Base-by-base conservation (phyloP, 2,888 invertebrate species). In the Galerucella pusilla region DNA sequence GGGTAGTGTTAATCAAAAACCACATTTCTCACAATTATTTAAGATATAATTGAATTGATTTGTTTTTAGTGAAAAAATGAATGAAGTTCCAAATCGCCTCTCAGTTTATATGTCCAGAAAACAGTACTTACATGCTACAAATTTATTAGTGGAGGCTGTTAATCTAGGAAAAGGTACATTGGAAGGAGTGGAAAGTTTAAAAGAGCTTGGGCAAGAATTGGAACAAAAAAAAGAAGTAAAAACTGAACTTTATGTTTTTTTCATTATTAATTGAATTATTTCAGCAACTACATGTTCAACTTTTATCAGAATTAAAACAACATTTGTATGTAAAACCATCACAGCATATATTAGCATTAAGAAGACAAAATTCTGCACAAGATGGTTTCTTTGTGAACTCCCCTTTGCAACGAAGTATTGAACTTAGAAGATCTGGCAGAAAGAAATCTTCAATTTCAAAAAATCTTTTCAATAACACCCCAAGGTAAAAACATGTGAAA, bases 51-150 rank as follows among this genome's bases (percentile, higher is more conserved):
- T 42, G 1, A 42, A 42, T 42, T 42, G 35, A 14, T 20, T 12
- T 20, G 25, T 45, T 75, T 73, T 52, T 67, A 95, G 94, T 79
- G 94, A 94, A 85, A 92, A 93, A 83, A 88, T 96, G 80, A 92
- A 93, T 79, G 92, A 93, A 86, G 93, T 95, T 74, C 93, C 94
- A 64, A 91, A 92, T 75, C 90, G 91, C 82, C 89, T 95, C 75
- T 91, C 91, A 68, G 89, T 88, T 71, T 91, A 91, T 83, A 89
- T 94, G 78, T 87, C 90, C 10, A 91, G 92, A 77, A 96, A 96
- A 77, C 93, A 96, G 79, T 97, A 96, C 87, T 89, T 97, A 75
- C 94, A 94, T 84, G 96, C 96, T 42, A 96, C 97, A n/a, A 91
- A 94, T 84, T 90, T 95, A 61, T 88, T 96, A 25, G 93, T 93